Base-by-base conservation (phyloP, 2,113 vertebrate species). In the Urocynchramus pylzowi region DNA sequence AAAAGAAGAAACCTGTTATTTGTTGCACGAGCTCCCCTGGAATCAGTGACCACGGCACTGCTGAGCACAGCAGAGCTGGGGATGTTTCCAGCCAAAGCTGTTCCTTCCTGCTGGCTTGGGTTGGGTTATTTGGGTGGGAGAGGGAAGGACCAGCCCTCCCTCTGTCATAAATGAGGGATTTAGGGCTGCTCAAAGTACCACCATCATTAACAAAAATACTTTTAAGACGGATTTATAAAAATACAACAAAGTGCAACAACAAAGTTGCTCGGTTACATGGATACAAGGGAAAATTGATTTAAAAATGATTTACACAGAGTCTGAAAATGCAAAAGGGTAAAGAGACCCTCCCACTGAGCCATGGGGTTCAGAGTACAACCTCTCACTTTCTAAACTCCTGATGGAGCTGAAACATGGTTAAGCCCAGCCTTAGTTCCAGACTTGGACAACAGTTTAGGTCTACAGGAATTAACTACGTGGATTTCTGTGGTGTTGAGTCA, bases 381-480 rank as follows among this genome's bases (percentile, higher is more conserved):
- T 30, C 35, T 54, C 2, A 3, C 41, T 53, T 54, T 49, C 41
- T 33, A 13, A 61, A 49, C 26, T 76, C 61, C 54, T 35, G 47
- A 27, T 69, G 70, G 24, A 68, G 39, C 16, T 69, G 26, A 54
- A 60, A 7, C 19, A 18, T 0, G 8, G 47, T 63, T 23, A 22
- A 84, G 41, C 31, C 41, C 47, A 56, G 2, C 8, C 47, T 63
- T 13, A 70, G 26, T 9, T 60, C 37, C 56, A 37, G 63, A 4
- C 31, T 49, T 13, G 49, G 56, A 56, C 22, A 42, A 3, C 7
- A 28, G 24, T 31, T 61, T 13, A 53, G 26, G 11, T 47, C 47
- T 21, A 9, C 27, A 63, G 71, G 56, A 56, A 33, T 24, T 9
- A 28, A 23, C 21, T 1, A 0, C 0, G 2, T 16, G 64, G 26